Percentiles rank a stretch among this genome's conserved stretches.
These are phyloP conservation scores for Calliphora vicina DNA, from an alignment of 1,140 invertebrate genomes.

Conservation along the genomic window DNA sequence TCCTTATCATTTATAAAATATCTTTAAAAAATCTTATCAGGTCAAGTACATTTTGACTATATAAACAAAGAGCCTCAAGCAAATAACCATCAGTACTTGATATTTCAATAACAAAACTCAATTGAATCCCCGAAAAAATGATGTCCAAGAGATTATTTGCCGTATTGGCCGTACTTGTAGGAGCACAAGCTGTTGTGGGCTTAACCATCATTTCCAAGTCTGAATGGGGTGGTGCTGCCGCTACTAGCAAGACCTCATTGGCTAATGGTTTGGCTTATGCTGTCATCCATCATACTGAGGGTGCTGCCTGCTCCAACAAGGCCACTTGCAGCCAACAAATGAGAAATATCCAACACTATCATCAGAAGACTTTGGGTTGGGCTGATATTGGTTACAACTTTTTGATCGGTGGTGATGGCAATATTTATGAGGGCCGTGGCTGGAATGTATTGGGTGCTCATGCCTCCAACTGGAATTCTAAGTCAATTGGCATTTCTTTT, in stretches of 20 bases:
- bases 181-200: conserved; percentile 48
- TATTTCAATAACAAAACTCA: too few relatives aligned
- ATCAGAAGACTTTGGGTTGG: conserved; percentile 71
- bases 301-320: conserved; percentile 66
- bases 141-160: conserved; percentile 8
- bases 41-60: too few relatives aligned
- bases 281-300: conserved; percentile 78
- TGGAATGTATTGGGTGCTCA: conserved; percentile 75
- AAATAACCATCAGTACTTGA: neutral
- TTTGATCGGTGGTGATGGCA: conserved; percentile 67
- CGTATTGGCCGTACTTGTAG: conserved; percentile 48
- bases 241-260: conserved; percentile 63
- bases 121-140: too few relatives aligned
- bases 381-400: conserved; percentile 76
- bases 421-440: conserved; percentile 74
- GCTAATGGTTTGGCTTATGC: conserved; percentile 72
- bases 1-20: too few relatives aligned
- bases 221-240: conserved; percentile 70
- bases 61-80: neutral
- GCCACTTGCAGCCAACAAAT: conserved; percentile 66
- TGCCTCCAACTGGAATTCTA: conserved; percentile 71
- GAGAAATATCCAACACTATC: conserved; percentile 68
- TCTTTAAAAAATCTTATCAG: too few relatives aligned
- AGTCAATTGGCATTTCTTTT: conserved; percentile 73
- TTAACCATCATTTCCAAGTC: conserved; percentile 65